A percentile compares a stretch with the other conserved stretches of the same genome.
These are phyloP conservation scores for Parnassius glacialis DNA, from an alignment of 2,888 invertebrate species.

Conservation along the genomic window DNA sequence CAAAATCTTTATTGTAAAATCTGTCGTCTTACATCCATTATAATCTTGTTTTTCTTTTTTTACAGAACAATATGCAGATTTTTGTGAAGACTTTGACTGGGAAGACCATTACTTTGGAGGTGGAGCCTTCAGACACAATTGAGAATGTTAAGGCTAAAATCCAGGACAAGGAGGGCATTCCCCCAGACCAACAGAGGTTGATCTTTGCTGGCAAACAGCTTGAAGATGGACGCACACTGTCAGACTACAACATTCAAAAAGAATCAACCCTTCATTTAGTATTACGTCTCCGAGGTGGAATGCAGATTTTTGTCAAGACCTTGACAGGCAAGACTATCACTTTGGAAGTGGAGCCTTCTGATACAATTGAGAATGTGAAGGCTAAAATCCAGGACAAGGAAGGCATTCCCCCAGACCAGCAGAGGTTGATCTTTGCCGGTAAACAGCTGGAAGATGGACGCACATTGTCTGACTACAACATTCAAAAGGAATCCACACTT, in stretches of 20 bases:
- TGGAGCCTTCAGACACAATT: not conserved
- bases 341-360: constrained; percentile 80
- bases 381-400: constrained; percentile 23
- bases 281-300: not conserved
- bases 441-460: constrained; percentile 86
- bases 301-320: constrained; percentile 76
- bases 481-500: constrained; percentile 88
- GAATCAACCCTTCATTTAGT: not conserved
- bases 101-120: not conserved
- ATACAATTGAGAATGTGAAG: constrained; percentile 21
- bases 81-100: constrained; percentile 83
- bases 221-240: not conserved
- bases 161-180: constrained; percentile 1
- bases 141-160: not conserved
- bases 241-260: not conserved
- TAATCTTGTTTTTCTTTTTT: not conserved
- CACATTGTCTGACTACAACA: constrained; percentile 91
- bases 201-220: constrained; percentile 1
- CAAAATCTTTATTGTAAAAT: too few relatives aligned
- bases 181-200: not conserved
- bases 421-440: constrained; percentile 18
- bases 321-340: constrained; percentile 92
- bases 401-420: constrained; percentile 24
- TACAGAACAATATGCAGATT: constrained; percentile 84
- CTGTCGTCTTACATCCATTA: too few relatives aligned